Conservation (phyloP, 1,140 invertebrate genomes). For the Penaeus indicus region DNA sequence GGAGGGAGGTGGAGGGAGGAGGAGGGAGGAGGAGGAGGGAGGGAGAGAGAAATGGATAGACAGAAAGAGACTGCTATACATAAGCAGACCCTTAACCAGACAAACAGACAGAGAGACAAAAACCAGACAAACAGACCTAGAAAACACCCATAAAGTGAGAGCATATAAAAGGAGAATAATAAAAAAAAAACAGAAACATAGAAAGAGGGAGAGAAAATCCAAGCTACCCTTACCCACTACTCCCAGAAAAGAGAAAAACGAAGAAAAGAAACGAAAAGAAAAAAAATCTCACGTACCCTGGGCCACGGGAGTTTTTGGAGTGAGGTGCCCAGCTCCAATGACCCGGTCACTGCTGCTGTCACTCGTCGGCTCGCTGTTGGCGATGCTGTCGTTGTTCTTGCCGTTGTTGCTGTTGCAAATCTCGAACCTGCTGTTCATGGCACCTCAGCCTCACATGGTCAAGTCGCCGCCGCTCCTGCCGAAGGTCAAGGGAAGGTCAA, state of each 20-base stretch:
- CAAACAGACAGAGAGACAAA: background rate
- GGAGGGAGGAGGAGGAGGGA: background rate
- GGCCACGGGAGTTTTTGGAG: too few species aligned
- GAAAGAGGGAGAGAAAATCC: too few species aligned
- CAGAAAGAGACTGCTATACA: background rate
- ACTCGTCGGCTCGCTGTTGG: background rate
- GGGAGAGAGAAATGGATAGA: background rate
- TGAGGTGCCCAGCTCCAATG: too few species aligned
- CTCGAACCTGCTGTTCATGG: constrained; percentile 54
- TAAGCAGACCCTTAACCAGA: background rate
- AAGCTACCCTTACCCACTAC: too few species aligned
- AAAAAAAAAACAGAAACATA: background rate
- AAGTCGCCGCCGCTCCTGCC: background rate
- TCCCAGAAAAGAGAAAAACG: too few species aligned
- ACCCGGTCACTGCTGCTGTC: background rate
- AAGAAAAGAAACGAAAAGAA: too few species aligned
- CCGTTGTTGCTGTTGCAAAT: constrained; percentile 35
- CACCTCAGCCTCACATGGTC: constrained; percentile 48
- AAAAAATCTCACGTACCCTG: background rate
- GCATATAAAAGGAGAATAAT: too few species aligned
- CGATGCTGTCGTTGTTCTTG: constrained; percentile 19
- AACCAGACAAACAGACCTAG: background rate
- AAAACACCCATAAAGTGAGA: background rate
- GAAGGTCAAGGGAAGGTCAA: too few species aligned
- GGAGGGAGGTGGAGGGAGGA: too few species aligned